phyloP scores from a whole-genome alignment of 1,140 invertebrate species.

The Thaumatotibia leucotreta region DNA sequence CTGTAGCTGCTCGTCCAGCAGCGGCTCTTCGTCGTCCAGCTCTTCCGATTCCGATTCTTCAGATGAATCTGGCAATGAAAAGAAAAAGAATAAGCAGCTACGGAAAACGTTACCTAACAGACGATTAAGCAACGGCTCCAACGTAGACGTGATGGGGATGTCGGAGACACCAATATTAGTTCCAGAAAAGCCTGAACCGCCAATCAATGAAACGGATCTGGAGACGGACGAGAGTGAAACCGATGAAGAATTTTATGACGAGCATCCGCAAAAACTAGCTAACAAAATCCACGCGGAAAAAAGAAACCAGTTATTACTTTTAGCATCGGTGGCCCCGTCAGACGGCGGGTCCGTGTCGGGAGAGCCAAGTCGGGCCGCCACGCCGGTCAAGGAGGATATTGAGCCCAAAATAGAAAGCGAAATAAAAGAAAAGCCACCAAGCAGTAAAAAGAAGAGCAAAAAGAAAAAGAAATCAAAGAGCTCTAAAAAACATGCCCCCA shows the following conservation, averaged over 20 bases:
- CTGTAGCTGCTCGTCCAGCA: constrained; percentile 86
- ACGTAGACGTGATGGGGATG: constrained; percentile 75
- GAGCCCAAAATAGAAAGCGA: constrained; percentile 46
- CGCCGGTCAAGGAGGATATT: constrained; percentile 70
- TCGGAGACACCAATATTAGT: constrained; percentile 67
- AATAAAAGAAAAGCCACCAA: constrained; percentile 68
- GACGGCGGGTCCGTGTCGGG: constrained; percentile 79
- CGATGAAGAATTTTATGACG: constrained; percentile 91
- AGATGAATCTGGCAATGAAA: constrained; percentile 56
- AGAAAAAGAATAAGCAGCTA: constrained; percentile 55
- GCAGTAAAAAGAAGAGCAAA: constrained; percentile 70
- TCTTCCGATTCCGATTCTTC: constrained; percentile 78
- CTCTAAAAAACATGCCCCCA: constrained; percentile 72
- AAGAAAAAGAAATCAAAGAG: constrained; percentile 78
- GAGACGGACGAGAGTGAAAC: constrained; percentile 89
- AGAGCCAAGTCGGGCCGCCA: constrained; percentile 78
- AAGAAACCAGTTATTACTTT: constrained; percentile 80
- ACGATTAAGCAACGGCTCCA: constrained; percentile 69
- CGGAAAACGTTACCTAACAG: constrained; percentile 57
- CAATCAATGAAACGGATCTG: constrained; percentile 86
- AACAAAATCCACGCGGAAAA: constrained; percentile 85
- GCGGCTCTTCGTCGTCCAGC: constrained; percentile 83
- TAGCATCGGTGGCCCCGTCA: constrained; percentile 77
- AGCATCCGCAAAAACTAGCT: constrained; percentile 84
- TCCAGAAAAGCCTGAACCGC: constrained; percentile 70